Evolutionary conservation across 2,797 vertebrate species (phyloP), one percentile per base, ranked within the genome.

Genomic region (Galagoides demidoff): DNA sequence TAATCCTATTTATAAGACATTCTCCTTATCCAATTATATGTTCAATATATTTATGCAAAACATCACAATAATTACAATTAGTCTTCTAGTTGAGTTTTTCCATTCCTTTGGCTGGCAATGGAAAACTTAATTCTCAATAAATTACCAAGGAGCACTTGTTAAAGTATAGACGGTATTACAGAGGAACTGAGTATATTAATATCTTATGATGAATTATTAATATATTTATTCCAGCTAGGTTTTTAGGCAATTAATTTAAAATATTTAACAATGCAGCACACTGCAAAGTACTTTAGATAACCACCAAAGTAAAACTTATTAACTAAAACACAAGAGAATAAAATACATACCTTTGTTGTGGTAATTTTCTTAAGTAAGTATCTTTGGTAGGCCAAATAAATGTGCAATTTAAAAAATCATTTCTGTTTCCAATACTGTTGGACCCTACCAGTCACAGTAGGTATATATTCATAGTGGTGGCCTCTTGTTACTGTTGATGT

Each of bases 161-260:
- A 89, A 96, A 31, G 2, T 73, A 37, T 76, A 84, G 22, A 57
- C 78, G 14, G 7, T 85, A 89, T 61, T 93, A 79, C 16, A 74
- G 37, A 84, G 59, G 17, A 45, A 86, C 9, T 84, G 34, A 88
- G 22, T 63, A 52, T 61, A 92, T 95, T 95, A 90, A 93, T 92
- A 89, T 96, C 49, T 95, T 85, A 73, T 55, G 31, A 87, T n/a
- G 7, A 89, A 12, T n/a, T 92, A 88, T 76, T 94, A 86, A 87
- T 79, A 59, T 86, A 88, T 76, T 25, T 93, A 89, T 89, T 92
- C 2, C n/a, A 73, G 64, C 2, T 88, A 85, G 34, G 57, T n/a
- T 91, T 87, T 78, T 79, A 70, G 43, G 79, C 43, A 96, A 85
- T 86, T 93, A 94, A 96, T 96, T 96, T 49, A 94, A 97, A 94